These are phyloP conservation scores for Sminthopsis crassicaudata DNA, from an alignment of 2,113 vertebrate species.

Conservation along the genomic window DNA sequence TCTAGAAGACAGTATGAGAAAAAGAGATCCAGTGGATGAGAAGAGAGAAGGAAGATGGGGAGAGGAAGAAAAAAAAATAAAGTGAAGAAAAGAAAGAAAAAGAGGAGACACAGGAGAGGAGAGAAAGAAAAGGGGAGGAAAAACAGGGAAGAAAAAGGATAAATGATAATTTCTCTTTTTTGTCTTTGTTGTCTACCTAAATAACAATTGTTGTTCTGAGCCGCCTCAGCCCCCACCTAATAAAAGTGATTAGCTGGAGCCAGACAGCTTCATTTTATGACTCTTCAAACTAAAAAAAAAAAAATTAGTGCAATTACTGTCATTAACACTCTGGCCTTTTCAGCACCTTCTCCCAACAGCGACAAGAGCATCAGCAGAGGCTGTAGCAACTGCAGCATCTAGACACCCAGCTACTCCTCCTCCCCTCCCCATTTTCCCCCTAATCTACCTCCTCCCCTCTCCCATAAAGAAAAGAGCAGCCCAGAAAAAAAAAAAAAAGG, in stretches of 20 bases:
- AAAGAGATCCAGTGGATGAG: neutral
- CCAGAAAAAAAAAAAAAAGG: neutral
- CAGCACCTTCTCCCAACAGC: conserved; percentile 7
- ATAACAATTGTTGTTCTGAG: neutral
- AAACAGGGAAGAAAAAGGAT: neutral
- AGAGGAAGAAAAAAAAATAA: too few relatives aligned
- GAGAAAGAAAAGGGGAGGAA: too few relatives aligned
- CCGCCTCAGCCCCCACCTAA: conserved; percentile 46
- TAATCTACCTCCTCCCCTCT: neutral
- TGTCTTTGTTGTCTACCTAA: conserved; percentile 4
- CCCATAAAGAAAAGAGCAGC: neutral
- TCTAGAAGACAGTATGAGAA: neutral
- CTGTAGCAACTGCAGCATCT: neutral
- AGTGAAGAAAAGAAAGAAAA: too few relatives aligned
- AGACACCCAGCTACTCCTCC: neutral
- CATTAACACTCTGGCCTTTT: conserved; percentile 53
- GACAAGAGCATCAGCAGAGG: neutral
- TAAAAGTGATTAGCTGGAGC: conserved; percentile 34
- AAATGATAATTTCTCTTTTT: neutral
- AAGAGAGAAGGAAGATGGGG: neutral
- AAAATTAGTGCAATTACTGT: conserved; percentile 59
- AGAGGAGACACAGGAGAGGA: neutral
- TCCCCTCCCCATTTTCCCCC: neutral
- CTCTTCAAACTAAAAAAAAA: conserved; percentile 60
- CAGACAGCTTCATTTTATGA: conserved; percentile 46